These are phyloP conservation scores for Lepus americanus DNA, from an alignment of 2,113 vertebrate genomes.

Conservation along the genomic window DNA sequence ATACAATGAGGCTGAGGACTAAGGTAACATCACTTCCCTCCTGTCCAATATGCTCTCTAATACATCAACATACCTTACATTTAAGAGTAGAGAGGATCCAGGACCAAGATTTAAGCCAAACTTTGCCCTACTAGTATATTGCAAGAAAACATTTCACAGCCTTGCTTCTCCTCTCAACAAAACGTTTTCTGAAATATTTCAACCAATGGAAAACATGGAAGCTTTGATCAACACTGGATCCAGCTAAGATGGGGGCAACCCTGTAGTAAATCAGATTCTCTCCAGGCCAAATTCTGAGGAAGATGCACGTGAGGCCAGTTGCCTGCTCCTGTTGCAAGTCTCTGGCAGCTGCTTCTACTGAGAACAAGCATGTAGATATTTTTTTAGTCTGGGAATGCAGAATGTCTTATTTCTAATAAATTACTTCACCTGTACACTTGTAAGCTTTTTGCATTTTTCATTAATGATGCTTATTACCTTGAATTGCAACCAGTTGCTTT, in stretches of 20 bases:
- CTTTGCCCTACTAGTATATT: not conserved
- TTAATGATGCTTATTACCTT: not conserved
- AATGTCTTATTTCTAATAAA: too few relatives aligned
- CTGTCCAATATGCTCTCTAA: not conserved
- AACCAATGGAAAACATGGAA: not conserved
- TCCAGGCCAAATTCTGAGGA: not conserved
- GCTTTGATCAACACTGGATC: not conserved
- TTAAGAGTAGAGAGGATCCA: not conserved
- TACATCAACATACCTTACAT: not conserved
- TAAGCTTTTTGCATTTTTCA: not conserved
- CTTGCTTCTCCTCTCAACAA: constrained; percentile 50
- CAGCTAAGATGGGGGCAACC: not conserved
- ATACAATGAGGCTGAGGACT: not conserved
- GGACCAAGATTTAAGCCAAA: not conserved
- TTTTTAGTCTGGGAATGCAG: not conserved
- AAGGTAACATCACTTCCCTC: not conserved
- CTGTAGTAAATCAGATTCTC: not conserved
- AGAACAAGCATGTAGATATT: not conserved
- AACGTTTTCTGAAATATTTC: constrained; percentile 59
- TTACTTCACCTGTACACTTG: not conserved
- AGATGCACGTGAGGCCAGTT: not conserved
- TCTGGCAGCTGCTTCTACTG: not conserved
- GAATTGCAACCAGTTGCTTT: not conserved
- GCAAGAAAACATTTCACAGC: constrained; percentile 26
- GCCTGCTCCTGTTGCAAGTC: not conserved